A percentile compares a stretch with the other conserved stretches of the same genome.
Evolutionary conservation across 1,140 invertebrate species (phyloP).

Genomic region (Nilaparvata lugens): DNA sequence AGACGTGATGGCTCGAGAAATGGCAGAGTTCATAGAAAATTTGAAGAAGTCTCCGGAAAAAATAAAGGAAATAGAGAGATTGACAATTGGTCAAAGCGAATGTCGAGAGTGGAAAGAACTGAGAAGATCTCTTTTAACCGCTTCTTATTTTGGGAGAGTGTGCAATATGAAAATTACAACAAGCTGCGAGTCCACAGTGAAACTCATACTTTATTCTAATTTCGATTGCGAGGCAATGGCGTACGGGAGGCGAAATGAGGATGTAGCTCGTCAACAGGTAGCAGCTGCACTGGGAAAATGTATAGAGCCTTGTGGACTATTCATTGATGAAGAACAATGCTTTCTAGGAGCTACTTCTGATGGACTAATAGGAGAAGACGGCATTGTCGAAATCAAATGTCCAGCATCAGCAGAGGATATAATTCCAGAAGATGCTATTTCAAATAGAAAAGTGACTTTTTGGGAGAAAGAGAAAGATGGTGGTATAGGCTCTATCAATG

Average conservation of each 20-base stretch:
- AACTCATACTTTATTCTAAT: background rate
- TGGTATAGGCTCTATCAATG: no score
- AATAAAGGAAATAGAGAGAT: background rate
- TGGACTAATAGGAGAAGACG: slow-evolving; percentile 32
- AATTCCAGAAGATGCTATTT: slow-evolving; percentile 20
- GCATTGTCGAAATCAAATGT: slow-evolving; percentile 25
- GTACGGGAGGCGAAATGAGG: slow-evolving; percentile 9
- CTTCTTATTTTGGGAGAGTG: slow-evolving; percentile 33
- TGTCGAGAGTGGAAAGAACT: slow-evolving; percentile 20
- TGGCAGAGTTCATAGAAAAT: background rate
- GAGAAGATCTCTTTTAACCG: slow-evolving; percentile 31
- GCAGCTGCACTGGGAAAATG: background rate
- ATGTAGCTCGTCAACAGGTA: background rate
- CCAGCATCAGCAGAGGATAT: slow-evolving; percentile 6
- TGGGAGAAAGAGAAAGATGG: no score
- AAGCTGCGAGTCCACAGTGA: slow-evolving; percentile 23
- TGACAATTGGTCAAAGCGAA: background rate
- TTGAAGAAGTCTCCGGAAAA: background rate
- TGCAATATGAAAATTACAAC: slow-evolving; percentile 27
- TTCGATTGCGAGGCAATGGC: background rate
- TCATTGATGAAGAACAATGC: slow-evolving; percentile 29
- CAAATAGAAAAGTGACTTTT: no score
- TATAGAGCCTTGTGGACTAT: slow-evolving; percentile 32
- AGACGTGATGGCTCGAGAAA: background rate
- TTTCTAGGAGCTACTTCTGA: slow-evolving; percentile 36